phyloP scores from a whole-genome alignment of 1,140 invertebrate species.

The silkworm (Bombyx mori) region DNA sequence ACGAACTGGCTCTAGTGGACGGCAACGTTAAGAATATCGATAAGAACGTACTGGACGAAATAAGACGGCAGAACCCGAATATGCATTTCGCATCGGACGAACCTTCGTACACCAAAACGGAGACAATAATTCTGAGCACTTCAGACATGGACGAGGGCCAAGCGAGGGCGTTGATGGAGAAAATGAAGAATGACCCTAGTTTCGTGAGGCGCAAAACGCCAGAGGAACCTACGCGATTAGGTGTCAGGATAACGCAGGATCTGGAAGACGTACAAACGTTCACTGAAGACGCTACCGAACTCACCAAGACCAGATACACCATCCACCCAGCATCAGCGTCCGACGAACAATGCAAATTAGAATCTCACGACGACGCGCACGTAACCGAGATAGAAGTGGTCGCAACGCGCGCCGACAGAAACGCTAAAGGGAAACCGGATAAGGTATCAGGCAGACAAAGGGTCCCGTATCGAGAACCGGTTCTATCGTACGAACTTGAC shows the following conservation, averaged over 20 bases:
- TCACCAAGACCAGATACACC: slow-evolving; percentile 55
- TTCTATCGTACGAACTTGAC: slow-evolving; percentile 56
- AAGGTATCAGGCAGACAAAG: slow-evolving; percentile 62
- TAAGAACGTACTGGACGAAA: slow-evolving; percentile 55
- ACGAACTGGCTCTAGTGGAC: slow-evolving; percentile 57
- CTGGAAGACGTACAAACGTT: slow-evolving; percentile 48
- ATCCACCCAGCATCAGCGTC: slow-evolving; percentile 41
- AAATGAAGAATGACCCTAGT: slow-evolving; percentile 59
- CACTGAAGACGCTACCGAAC: slow-evolving; percentile 42
- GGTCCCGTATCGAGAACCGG: slow-evolving; percentile 46
- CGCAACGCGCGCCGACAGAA: slow-evolving; percentile 51
- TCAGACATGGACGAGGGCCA: slow-evolving; percentile 56
- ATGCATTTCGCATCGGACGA: slow-evolving; percentile 60
- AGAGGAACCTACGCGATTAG: slow-evolving; percentile 53
- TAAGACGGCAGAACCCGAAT: slow-evolving; percentile 61
- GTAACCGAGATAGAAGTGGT: slow-evolving; percentile 67
- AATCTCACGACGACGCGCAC: slow-evolving; percentile 37
- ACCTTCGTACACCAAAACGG: slow-evolving; percentile 60
- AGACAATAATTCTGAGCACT: slow-evolving; percentile 65
- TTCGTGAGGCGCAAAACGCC: slow-evolving; percentile 58
- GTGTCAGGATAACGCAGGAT: slow-evolving; percentile 55
- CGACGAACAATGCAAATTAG: slow-evolving; percentile 26
- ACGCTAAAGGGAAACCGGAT: slow-evolving; percentile 35
- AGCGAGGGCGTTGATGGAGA: slow-evolving; percentile 60
- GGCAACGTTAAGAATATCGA: slow-evolving; percentile 59